Percentiles rank a stretch among this genome's conserved stretches.
Evolutionary conservation across 2,797 vertebrate species (phyloP).

Genomic region (Dallia pectoralis): DNA sequence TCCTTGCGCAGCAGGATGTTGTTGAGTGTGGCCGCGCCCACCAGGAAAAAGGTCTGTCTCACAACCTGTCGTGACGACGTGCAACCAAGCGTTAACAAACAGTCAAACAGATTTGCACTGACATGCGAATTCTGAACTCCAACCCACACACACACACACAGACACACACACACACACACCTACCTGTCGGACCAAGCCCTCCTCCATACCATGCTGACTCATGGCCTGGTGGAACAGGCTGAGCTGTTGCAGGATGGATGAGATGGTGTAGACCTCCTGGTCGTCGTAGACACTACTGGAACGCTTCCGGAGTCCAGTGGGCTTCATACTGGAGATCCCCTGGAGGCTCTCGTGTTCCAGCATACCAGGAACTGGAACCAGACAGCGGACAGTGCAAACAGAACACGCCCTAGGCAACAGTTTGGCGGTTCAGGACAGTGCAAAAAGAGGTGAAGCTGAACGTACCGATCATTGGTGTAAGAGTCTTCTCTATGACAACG

Average conservation of each 20-base stretch:
- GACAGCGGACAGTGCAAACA: too few species aligned
- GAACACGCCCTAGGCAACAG: too few species aligned
- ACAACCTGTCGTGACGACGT: constrained; percentile 70
- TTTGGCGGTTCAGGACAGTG: too few species aligned
- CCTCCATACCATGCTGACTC: constrained; percentile 89
- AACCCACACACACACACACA: background rate
- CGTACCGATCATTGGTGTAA: constrained; percentile 90
- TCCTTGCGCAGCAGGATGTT: constrained; percentile 96
- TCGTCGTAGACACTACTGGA: constrained; percentile 86
- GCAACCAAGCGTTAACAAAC: too few species aligned
- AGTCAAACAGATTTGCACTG: too few species aligned
- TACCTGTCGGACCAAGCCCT: constrained; percentile 63
- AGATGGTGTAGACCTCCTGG: constrained; percentile 82
- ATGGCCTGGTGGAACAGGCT: constrained; percentile 84
- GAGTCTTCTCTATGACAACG: constrained; percentile 82
- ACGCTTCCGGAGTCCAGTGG: constrained; percentile 91
- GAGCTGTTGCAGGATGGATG: constrained; percentile 86
- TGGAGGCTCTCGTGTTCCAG: constrained; percentile 95
- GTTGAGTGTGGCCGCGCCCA: constrained; percentile 87
- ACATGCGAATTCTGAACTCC: too few species aligned
- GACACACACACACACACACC: background rate
- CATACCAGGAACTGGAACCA: constrained; percentile 86
- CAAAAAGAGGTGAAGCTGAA: background rate
- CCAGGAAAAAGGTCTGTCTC: constrained; percentile 90
- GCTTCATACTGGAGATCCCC: constrained; percentile 96